phyloP scores from a whole-genome alignment of 2,113 vertebrate genomes.

The Pimephales promelas region DNA sequence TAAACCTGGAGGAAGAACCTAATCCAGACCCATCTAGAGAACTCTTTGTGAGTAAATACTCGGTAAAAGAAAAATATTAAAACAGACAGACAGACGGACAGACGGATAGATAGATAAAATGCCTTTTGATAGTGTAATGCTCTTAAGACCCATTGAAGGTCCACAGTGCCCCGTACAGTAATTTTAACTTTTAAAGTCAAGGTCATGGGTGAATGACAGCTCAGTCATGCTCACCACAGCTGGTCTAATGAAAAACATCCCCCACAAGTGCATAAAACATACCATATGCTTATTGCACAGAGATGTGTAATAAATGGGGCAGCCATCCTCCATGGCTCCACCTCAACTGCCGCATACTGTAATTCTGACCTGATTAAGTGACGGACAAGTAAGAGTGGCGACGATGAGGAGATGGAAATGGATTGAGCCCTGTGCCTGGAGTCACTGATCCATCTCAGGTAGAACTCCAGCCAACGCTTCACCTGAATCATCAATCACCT shows the following conservation, averaged over 20 bases:
- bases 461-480: conserved; percentile 50
- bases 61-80: background rate
- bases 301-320: conserved; percentile 33
- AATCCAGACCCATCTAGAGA: conserved; percentile 16
- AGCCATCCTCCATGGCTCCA: conserved; percentile 41
- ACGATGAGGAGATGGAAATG: conserved; percentile 55
- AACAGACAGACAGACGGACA: background rate
- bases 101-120: background rate
- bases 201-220: conserved; percentile 32
- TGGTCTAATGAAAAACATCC: conserved; percentile 38
- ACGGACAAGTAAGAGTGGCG: conserved; percentile 53
- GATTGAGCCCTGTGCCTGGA: conserved; percentile 52
- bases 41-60: background rate
- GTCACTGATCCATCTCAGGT: conserved; percentile 52
- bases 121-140: background rate
- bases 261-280: conserved; percentile 35
- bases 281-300: conserved; percentile 40
- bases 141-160: background rate
- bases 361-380: conserved; percentile 57
- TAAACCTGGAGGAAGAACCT: conserved; percentile 38
- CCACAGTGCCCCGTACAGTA: background rate
- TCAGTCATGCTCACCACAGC: conserved; percentile 32
- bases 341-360: conserved; percentile 55
- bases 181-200: conserved; percentile 32
- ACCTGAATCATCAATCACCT: conserved; percentile 63